Conservation (phyloP, 2,888 invertebrate species). For the Tetranychus truncatus region DNA sequence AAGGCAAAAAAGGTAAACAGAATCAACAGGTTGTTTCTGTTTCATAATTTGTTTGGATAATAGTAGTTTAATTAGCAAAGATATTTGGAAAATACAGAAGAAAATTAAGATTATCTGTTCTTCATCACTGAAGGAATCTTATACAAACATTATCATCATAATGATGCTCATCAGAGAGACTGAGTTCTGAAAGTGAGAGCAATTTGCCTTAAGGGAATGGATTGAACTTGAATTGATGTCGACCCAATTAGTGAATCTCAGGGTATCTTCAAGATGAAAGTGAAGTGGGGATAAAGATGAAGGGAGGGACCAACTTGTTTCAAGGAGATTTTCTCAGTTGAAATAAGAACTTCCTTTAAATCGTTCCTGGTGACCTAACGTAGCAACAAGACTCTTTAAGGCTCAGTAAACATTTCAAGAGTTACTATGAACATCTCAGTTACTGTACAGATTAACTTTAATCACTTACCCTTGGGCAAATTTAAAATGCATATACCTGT, state of each 20-base stretch:
- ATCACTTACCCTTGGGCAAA: not conserved
- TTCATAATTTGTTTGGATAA: too few species aligned
- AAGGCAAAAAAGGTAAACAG: too few species aligned
- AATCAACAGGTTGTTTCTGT: too few species aligned
- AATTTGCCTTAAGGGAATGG: not conserved
- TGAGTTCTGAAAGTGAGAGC: not conserved
- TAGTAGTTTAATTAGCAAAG: too few species aligned
- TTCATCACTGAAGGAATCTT: not conserved
- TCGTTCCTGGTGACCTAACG: not conserved
- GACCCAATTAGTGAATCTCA: not conserved
- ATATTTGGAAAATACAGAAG: not conserved
- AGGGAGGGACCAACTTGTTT: not conserved
- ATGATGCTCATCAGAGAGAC: not conserved
- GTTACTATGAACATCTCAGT: not conserved
- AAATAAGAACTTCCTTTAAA: not conserved
- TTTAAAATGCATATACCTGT: too few species aligned
- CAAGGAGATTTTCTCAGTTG: not conserved
- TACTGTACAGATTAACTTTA: not conserved
- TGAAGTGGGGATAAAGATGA: not conserved
- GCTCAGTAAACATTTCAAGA: too few species aligned
- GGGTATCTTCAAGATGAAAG: not conserved
- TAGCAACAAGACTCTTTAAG: not conserved
- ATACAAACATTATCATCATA: not conserved
- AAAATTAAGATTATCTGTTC: not conserved
- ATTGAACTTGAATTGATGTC: conserved; percentile 1